Evolutionary conservation across 1,140 invertebrate genomes (phyloP).

Genomic region (Antheraea pernyi): DNA sequence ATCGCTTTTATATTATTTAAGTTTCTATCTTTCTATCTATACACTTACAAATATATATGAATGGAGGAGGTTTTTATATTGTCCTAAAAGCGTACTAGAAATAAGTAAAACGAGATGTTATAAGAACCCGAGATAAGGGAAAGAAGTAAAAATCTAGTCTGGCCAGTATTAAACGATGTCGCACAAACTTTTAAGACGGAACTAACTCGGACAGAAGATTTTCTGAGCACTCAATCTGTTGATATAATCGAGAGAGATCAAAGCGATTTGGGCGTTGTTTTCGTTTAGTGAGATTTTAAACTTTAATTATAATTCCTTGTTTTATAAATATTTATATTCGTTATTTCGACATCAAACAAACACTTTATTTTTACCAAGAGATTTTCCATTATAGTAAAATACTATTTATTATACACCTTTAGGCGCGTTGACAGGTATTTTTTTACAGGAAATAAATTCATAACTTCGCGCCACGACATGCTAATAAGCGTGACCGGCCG

Average conservation of each 20-base stretch:
- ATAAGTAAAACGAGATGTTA: not conserved
- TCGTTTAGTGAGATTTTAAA: not conserved
- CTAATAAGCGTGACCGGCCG: too few species aligned
- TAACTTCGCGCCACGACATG: too few species aligned
- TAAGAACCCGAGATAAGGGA: not conserved
- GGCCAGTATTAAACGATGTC: not conserved
- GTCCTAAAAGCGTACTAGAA: not conserved
- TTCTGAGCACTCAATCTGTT: not conserved
- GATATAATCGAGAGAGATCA: not conserved
- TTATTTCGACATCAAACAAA: too few species aligned
- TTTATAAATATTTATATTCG: not conserved
- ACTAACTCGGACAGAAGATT: not conserved
- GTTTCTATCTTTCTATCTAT: too few species aligned
- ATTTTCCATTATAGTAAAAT: too few species aligned
- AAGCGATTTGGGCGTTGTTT: not conserved
- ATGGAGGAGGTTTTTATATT: not conserved
- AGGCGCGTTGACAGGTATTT: too few species aligned
- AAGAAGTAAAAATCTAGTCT: not conserved
- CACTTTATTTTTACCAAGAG: too few species aligned
- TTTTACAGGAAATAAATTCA: too few species aligned
- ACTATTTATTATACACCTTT: too few species aligned
- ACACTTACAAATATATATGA: too few species aligned
- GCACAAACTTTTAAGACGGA: not conserved
- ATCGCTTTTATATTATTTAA: too few species aligned
- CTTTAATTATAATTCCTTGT: not conserved